These are phyloP conservation scores for Tortricodes alternella DNA, from an alignment of 2,888 invertebrate genomes.

Conservation along the genomic window DNA sequence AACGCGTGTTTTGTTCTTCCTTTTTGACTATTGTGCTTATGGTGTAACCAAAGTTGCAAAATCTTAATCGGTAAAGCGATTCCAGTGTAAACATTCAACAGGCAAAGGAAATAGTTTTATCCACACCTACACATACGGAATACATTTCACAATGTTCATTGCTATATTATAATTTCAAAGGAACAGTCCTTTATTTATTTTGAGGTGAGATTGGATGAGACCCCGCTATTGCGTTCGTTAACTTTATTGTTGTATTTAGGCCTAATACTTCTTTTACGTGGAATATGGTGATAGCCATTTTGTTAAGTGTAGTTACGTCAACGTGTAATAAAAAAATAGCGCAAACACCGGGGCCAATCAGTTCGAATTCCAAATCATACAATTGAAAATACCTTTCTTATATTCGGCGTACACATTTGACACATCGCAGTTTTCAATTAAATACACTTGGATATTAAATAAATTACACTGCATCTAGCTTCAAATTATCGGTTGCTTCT, in stretches of 20 bases:
- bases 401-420: constrained; percentile 27
- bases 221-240: too few relatives aligned
- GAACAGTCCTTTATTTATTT: too few relatives aligned
- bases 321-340: too few relatives aligned
- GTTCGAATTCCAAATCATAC: constrained; percentile 8
- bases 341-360: too few relatives aligned
- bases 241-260: too few relatives aligned
- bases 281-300: too few relatives aligned
- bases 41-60: constrained; percentile 34
- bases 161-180: too few relatives aligned
- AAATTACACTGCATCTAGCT: not conserved
- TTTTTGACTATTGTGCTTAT: constrained; percentile 56
- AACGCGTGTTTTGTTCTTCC: constrained; percentile 49
- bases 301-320: too few relatives aligned
- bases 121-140: not conserved
- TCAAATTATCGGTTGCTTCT: not conserved
- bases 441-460: not conserved
- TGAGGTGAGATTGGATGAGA: too few relatives aligned
- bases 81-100: not conserved
- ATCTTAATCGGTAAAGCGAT: constrained; percentile 3
- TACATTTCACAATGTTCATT: not conserved
- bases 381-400: constrained; percentile 26
- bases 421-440: constrained; percentile 7
- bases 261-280: too few relatives aligned
- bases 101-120: not conserved